Base-by-base conservation (phyloP, 2,888 invertebrate species). In the Drosophila nigricruria region DNA sequence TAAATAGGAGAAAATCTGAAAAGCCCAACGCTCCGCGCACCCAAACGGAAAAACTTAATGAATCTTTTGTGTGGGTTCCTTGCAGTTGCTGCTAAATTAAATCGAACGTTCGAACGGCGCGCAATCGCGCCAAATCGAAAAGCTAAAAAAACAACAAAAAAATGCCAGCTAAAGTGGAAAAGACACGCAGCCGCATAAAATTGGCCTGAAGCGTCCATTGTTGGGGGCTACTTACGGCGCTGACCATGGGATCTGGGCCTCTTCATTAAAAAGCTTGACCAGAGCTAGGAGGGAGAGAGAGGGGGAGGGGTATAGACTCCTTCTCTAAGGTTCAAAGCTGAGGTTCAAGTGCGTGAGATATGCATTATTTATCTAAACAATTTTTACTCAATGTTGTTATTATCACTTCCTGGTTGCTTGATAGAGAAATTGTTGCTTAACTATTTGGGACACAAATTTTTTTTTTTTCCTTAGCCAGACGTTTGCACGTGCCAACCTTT, bases 341-440 rank as follows among this genome's bases (percentile, higher is more conserved):
- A 70, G 60, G 73, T 75, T 76, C 72, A 72, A 83, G 91, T 91
- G 91, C 91, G 91, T 91, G 92, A 91, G 91, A 90, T 92, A 91
- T 91, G 91, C 91, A 92, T 92, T 92, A 92, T 91, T 91, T 91
- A 91, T 91, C 91, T 91, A 85, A 72, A 73, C 72, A 74, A 76
- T 79, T 84, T 79, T 89, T 82, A 45, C 16, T n/a, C 14, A 42
- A 20, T 20, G 49, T 25, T 36, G 36, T 27, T 43, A 53, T 49
- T 30, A 16, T 27, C 32, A 68, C 84, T 84, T 90, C 82, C 89
- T 89, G 89, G 82, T 86, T 34, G 20, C 40, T 58, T 53, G 80
- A 77, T 77, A 80, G 80, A 77, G 77, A 77, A 58, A 77, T 77
- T 77, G 63, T 60, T 63, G 45, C 72, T 77, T 58, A 63, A 73